Percentiles rank a stretch among this genome's conserved stretches.
phyloP scores from a whole-genome alignment of 2,888 invertebrate species.

The Melangyna quadrimaculata region DNA sequence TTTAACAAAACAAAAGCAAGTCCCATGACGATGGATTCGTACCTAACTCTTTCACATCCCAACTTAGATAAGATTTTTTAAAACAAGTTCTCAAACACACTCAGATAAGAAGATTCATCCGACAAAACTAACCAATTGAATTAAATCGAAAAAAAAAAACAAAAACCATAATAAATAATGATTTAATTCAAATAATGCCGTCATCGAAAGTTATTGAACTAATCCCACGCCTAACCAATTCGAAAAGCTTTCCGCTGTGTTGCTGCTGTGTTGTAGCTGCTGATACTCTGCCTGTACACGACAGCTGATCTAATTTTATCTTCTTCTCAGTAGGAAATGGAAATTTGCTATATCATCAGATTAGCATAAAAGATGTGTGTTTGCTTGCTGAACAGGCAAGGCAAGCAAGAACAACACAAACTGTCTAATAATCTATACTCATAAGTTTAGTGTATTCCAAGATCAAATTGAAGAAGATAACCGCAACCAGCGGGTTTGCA shows the following conservation, averaged over 20 bases:
- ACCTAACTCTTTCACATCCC: too few relatives aligned
- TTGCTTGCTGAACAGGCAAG: background rate
- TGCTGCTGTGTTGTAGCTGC: background rate
- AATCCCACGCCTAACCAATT: constrained; percentile 53
- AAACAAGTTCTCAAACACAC: background rate
- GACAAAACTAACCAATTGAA: background rate
- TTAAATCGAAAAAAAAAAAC: background rate
- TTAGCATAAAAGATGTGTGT: constrained; percentile 54
- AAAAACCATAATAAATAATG: constrained; percentile 14
- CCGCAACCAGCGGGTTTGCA: constrained; percentile 21
- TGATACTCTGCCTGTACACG: background rate
- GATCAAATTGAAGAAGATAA: constrained; percentile 57
- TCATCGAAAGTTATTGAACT: constrained; percentile 68
- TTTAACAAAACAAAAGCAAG: background rate
- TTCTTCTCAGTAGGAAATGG: constrained; percentile 53
- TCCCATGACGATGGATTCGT: background rate
- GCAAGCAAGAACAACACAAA: constrained; percentile 26
- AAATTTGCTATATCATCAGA: constrained; percentile 54
- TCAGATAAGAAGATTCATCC: background rate
- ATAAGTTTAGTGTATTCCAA: constrained; percentile 31
- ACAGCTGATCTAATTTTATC: constrained; percentile 55
- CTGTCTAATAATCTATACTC: constrained; percentile 12
- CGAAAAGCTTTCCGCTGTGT: constrained; percentile 19
- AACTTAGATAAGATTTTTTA: background rate
- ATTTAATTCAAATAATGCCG: constrained; percentile 42